Evolutionary conservation across 2,113 vertebrate genomes (phyloP), one percentile per base, ranked within the genome.

Genomic region (Abramis brama): DNA sequence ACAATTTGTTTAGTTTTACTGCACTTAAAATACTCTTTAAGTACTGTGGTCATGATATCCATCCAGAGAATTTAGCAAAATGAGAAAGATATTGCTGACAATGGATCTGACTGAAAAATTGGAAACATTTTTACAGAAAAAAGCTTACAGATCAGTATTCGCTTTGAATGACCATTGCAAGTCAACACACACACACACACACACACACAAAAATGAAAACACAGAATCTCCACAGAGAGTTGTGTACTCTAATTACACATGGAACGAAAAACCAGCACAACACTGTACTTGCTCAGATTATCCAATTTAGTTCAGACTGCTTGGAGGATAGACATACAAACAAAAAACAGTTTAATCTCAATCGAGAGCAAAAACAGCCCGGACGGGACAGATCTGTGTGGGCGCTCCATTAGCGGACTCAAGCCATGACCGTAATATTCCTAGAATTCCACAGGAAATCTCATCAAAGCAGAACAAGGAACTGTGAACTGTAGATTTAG

Each of bases 401-500:
- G 43, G 64, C 36, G 73, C 25, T 77, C 75, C 75, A 77, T 77
- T 77, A 77, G 75, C 4, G 25, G 79, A 60, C 74, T 84, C 23
- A 45, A 88, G 75, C 57, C 43, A 57, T 70, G 81, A 82, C 47
- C 27, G 19, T 64, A 64, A 77, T 57, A 57, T 85, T 80, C 85
- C 7, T 8, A 71, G 77, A 64, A 82, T 73, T 87, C 52, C 74
- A 70, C 75, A 23, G 39, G 78, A 87, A 86, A 89, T 78, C 82
- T 86, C 55, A 85, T 85, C 71, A 82, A 70, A 55, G 52, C 47
- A 60, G 43, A 84, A 73, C 33, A 13, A 50, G 36, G 33, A 89
- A 71, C 82, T 85, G 68, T 85, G 64, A 89, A 85, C 85, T 83
- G 78, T 43, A 68, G 27, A 75, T 64, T 79, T 36, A 83, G 88